Evolutionary conservation across 2,888 invertebrate genomes (phyloP), one percentile per base, ranked within the genome.

Genomic region (Venusia cambrica): DNA sequence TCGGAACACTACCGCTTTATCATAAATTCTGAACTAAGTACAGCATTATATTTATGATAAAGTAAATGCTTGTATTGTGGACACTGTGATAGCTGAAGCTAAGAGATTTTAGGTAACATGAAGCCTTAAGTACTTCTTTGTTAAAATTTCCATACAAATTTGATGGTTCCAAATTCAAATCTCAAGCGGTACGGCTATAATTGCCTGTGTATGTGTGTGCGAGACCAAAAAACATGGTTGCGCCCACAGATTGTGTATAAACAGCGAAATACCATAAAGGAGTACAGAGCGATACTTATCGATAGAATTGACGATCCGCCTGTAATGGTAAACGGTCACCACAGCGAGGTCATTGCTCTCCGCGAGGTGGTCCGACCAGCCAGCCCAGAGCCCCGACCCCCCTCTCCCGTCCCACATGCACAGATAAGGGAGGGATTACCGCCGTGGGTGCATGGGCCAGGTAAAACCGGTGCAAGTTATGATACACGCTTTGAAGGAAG

Each of bases 271-370:
- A 38, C 29, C 38, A 43, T 40, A 44, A 45, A 40, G 22, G 35
- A 35, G 30, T 12, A 30, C 21, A 35, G 41, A 57, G 43, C 51
- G 48, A 51, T 50, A 38, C 44, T 45, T 57, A 60, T 49, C 45
- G 57, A 42, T 52, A 12, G 33, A 39, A 49, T 46, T 44, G 45
- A 36, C 45, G 42, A 40, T 40, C 32, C 42, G 42, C 27, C 25
- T 5, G 46, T 56, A 51, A 57, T 60, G 54, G 55, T 53, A 43
- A 55, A 41, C 57, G 61, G 52, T 55, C 57, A 53, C 54, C 57
- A 57, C 57, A 54, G 54, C 38, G 16, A 24, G 64, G 57, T 62
- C 63, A 48, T 45, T 51, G 59, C 54, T 49, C 64, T 53, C 56
- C 13, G 26, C 21, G 50, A 54, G 39, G 40, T 34, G 48, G 31